Base-by-base conservation (phyloP, 2,888 invertebrate species). In the Apoda limacodes region DNA sequence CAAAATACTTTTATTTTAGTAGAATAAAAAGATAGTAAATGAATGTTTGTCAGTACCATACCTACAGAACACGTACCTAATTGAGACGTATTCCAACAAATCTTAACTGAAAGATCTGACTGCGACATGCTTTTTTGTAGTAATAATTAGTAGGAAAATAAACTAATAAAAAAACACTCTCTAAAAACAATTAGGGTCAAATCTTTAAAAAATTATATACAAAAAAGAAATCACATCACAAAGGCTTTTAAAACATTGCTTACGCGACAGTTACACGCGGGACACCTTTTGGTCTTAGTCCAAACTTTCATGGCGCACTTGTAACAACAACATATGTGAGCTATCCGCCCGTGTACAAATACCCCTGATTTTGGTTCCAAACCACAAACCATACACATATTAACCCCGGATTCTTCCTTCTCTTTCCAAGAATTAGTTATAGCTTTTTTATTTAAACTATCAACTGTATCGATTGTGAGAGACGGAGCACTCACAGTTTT, bases 291-390 rank as follows among this genome's bases (percentile, higher is more conserved):
- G 1, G 82, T 82, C 15, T 76, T 82, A 9, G 76, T 75, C 86
- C 88, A 87, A 1, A 86, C 85, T 47, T 83, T 85, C 22, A 85
- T 76, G 0, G 88, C 88, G 56, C 89, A 89, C 31, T 78, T 82
- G 45, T 89, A 89, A 49, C 89, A 89, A 42, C 88, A 88, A 50
- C 87, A 88, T 40, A 86, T 84, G 37, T 89, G 89, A 1, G 84
- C 85, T 32, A 84, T 83, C 24, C 82, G 70, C 0, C 86, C 86
- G 51, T 89, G 89, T 0, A 88, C 82, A 48, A 89, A 89, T 20
- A 86, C 84, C 1, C 87, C 86, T 31, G 88, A 83, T 53, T 87
- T 88, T 0, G 87, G 87, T 27, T 81, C 82, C 1, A 67, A 58
- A 13, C 82, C 76, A 49, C 89, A 89, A 10, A 85, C 75, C 13